These are phyloP conservation scores for Halcyon badia DNA, from an alignment of 2,797 vertebrate species.

Conservation along the genomic window DNA sequence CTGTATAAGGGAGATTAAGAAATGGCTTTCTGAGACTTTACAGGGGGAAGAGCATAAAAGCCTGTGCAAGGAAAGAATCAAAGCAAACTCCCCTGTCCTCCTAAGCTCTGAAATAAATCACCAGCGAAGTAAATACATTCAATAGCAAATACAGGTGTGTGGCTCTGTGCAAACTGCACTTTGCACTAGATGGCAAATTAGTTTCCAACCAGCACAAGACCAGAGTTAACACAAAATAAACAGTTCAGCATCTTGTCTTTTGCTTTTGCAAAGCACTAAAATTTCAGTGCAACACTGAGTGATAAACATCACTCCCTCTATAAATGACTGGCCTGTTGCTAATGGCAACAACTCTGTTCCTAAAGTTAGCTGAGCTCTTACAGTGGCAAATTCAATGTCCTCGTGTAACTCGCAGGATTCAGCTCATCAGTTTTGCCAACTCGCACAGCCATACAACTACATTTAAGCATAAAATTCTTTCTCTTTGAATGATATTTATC, in stretches of 20 bases:
- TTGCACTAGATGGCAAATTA: not conserved
- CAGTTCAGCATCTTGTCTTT: not conserved
- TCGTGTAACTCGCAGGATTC: constrained; percentile 9
- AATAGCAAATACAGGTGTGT: not conserved
- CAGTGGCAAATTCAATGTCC: constrained; percentile 29
- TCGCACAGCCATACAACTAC: not conserved
- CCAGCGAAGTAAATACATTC: not conserved
- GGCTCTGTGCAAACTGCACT: not conserved
- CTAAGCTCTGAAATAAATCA: not conserved
- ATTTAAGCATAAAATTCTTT: constrained; percentile 12
- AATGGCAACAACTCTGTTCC: constrained; percentile 61
- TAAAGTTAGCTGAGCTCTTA: constrained; percentile 54
- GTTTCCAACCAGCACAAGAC: not conserved
- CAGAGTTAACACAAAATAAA: not conserved
- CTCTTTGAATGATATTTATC: not conserved
- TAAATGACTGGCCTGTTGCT: constrained; percentile 63
- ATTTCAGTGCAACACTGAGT: constrained; percentile 29
- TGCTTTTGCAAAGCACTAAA: not conserved
- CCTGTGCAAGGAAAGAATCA: not conserved
- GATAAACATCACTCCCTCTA: constrained; percentile 54
- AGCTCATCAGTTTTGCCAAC: not conserved
- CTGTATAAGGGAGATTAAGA: not conserved
- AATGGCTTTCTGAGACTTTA: not conserved
- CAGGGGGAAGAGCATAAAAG: not conserved
- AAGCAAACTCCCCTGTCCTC: not conserved